Conservation (phyloP, 2,888 invertebrate species). For the Eristalis pertinax region DNA sequence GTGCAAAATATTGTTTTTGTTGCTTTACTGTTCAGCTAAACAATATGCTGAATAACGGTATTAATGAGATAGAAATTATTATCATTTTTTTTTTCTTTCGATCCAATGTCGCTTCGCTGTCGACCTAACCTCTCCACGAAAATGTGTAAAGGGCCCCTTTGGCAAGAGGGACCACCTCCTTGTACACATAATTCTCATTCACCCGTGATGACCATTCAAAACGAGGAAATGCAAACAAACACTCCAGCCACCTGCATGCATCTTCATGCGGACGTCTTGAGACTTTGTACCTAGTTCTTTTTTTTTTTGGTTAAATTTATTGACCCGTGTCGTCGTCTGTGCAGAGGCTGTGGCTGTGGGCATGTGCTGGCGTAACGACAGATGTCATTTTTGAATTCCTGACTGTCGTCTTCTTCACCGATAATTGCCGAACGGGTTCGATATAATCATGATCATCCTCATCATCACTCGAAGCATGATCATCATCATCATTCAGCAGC, state of each 20-base stretch:
- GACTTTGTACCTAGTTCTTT: not conserved
- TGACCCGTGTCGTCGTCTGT: conserved; percentile 23
- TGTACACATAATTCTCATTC: conserved; percentile 3
- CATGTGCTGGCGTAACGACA: conserved; percentile 29
- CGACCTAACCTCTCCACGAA: not conserved
- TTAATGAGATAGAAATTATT: conserved; percentile 10
- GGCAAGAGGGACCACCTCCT: not conserved
- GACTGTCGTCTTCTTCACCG: conserved; percentile 42
- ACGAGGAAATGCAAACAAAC: conserved; percentile 20
- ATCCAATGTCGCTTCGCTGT: not conserved
- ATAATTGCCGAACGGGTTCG: conserved; percentile 67
- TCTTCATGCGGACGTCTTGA: not conserved
- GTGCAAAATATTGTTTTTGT: conserved; percentile 23
- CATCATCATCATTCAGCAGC: not conserved
- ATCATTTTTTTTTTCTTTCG: not conserved
- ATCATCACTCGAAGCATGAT: conserved; percentile 1
- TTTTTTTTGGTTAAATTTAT: conserved; percentile 34
- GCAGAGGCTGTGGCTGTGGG: conserved; percentile 8
- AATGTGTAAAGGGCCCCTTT: conserved; percentile 14
- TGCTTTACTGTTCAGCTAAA: not conserved
- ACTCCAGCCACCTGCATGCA: conserved; percentile 13
- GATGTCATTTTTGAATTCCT: conserved; percentile 66
- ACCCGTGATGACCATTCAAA: conserved; percentile 11
- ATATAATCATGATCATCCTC: conserved; percentile 36
- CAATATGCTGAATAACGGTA: conserved; percentile 28